Base-by-base conservation (phyloP, 2,113 vertebrate species). In the Thryonomys swinderianus region DNA sequence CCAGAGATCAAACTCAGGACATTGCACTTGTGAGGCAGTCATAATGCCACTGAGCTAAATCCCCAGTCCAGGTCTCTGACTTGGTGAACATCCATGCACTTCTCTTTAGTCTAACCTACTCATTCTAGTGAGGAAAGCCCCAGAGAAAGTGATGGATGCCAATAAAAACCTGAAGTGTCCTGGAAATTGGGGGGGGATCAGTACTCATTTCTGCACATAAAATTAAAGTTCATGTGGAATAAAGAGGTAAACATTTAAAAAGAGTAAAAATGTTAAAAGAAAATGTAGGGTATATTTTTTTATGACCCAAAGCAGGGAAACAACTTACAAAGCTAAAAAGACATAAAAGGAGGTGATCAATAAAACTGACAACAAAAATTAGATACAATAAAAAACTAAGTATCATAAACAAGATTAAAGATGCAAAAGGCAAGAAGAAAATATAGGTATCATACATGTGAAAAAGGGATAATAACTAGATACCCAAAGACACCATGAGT, bases 321-420 rank as follows among this genome's bases (percentile, higher is more conserved):
- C 48, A 86, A 83, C 40, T 80, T 64, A 86, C 67, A 83, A 87
- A 92, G 37, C 71, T 85, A 85, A 93, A 53, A 93, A 93, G 37
- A 42, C 27, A 88, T 32, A 48, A 85, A 67, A 85, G 57, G 45
- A 96, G 42, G 85, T 67, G n/a, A 80, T 9, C 79, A 37, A 89
- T 48, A 89, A 94, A 66, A 55, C 7, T 34, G 51, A 64, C 45
- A 84, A 79, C 42, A 51, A 71, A 62, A 80, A 69, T 62, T 62
- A 85, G 62, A 55, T 76, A 67, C 21, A 59, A 16, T 57, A n/a
- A 7, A 48, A n/a, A 93, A 82, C 73, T 86, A 88, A 48, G 80
- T 57, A 82, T 53, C 61, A 78, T 53, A 89, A 89, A 66, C 18
- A 66, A 88, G 69, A 16, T 78, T 83, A 93, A 71, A 76, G 40